Percentiles rank a stretch among this genome's conserved stretches.
phyloP scores from a whole-genome alignment of 2,888 invertebrate species.

The Xestia ashworthii region DNA sequence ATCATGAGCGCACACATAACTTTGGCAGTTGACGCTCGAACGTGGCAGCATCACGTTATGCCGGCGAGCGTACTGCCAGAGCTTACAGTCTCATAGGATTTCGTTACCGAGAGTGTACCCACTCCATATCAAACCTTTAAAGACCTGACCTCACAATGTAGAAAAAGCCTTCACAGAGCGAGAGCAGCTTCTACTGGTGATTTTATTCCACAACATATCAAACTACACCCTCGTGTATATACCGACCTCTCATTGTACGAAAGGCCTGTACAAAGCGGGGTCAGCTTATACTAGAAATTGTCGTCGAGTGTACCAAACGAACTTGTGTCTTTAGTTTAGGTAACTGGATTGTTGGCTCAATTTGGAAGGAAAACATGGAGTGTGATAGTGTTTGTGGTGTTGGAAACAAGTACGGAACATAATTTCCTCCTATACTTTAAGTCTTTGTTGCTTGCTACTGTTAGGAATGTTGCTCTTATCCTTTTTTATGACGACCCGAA shows the following conservation, averaged over 20 bases:
- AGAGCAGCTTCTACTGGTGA: not conserved
- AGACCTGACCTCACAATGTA: not conserved
- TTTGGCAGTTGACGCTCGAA: constrained; percentile 36
- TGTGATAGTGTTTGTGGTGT: constrained; percentile 17
- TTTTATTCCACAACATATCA: not conserved
- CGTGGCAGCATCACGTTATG: constrained; percentile 25
- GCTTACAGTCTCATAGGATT: constrained; percentile 50
- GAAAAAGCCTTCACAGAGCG: not conserved
- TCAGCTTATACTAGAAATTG: not conserved
- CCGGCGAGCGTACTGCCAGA: constrained; percentile 1
- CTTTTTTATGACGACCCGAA: no score
- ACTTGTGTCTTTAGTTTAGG: constrained; percentile 6
- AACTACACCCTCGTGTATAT: not conserved
- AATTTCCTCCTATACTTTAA: not conserved
- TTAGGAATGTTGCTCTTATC: no score
- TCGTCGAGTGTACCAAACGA: constrained; percentile 3
- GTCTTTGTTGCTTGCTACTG: no score
- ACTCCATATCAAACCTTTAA: not conserved
- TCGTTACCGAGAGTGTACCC: not conserved
- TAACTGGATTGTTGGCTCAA: constrained; percentile 6
- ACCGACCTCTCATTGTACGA: not conserved
- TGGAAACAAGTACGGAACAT: not conserved
- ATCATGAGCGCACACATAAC: constrained; percentile 21
- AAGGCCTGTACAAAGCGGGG: not conserved
- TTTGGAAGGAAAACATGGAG: constrained; percentile 2